These are phyloP conservation scores for Pogonomyrmex californicus DNA, from an alignment of 1,140 invertebrate genomes.

Conservation along the genomic window DNA sequence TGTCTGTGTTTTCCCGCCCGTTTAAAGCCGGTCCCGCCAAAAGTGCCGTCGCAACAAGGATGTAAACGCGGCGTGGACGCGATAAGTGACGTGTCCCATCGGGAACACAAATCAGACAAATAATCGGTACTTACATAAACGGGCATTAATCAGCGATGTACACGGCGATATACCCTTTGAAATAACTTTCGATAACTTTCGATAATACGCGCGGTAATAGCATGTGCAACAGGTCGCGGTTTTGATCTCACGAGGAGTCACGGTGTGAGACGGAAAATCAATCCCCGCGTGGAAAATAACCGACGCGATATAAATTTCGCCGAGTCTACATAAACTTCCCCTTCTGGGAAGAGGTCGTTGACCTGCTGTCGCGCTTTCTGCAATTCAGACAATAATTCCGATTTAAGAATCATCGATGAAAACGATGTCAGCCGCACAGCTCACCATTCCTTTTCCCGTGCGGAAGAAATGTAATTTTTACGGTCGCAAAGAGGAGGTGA, in stretches of 20 bases:
- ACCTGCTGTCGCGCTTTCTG: neutral
- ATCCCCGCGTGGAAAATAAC: no score
- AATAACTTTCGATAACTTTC: no score
- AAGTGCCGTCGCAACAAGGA: conserved; percentile 7
- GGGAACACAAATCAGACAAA: neutral
- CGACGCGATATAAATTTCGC: no score
- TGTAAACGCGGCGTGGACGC: neutral
- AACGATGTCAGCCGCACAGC: conserved; percentile 77
- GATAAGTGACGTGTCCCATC: neutral
- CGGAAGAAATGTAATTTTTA: conserved; percentile 80
- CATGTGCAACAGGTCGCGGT: no score
- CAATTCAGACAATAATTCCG: neutral
- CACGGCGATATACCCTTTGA: neutral
- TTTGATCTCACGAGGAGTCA: no score
- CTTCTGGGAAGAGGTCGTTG: neutral
- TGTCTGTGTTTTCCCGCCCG: conserved; percentile 73
- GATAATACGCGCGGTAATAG: no score
- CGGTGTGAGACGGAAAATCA: no score
- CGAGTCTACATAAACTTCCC: neutral
- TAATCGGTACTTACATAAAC: neutral
- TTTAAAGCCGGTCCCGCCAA: conserved; percentile 71
- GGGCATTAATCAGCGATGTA: neutral
- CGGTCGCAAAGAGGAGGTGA: conserved; percentile 71
- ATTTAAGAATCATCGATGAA: neutral
- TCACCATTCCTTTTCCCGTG: conserved; percentile 76